phyloP scores from a whole-genome alignment of 2,797 vertebrate species.

The Phylloscopus collybita region DNA sequence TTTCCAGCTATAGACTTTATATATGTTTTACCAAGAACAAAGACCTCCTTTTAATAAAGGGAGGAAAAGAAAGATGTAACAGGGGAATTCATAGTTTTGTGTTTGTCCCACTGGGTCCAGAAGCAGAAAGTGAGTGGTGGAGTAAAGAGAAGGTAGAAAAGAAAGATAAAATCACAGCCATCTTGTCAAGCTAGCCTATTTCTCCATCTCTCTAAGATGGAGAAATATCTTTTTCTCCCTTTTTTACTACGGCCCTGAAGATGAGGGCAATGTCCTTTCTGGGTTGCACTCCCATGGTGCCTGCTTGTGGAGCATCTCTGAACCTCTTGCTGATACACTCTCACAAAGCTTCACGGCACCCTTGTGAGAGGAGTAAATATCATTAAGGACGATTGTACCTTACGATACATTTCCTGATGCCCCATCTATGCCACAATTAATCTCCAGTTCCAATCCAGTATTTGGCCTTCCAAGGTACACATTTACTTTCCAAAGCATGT shows the following conservation, averaged over 20 bases:
- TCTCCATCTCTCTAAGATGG: neutral
- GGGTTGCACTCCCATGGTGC: neutral
- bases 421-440: conserved; percentile 34
- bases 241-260: neutral
- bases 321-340: neutral
- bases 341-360: neutral
- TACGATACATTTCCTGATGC: conserved; percentile 11
- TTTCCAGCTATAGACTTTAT: neutral
- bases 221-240: neutral
- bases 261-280: neutral
- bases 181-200: neutral
- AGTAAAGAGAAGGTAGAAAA: neutral
- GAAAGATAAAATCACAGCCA: neutral
- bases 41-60: neutral
- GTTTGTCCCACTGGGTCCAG: neutral
- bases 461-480: conserved; percentile 50
- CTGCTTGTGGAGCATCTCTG: neutral
- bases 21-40: neutral
- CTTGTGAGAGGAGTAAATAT: conserved; percentile 20
- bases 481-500: conserved; percentile 45
- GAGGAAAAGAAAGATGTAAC: neutral
- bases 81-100: neutral
- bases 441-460: conserved; percentile 25
- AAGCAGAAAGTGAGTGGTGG: neutral
- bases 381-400: neutral